Percentiles rank a stretch among this genome's conserved stretches.
Evolutionary conservation across 2,113 vertebrate genomes (phyloP).

Genomic region (Pseudorhombus dupliciocellatus): DNA sequence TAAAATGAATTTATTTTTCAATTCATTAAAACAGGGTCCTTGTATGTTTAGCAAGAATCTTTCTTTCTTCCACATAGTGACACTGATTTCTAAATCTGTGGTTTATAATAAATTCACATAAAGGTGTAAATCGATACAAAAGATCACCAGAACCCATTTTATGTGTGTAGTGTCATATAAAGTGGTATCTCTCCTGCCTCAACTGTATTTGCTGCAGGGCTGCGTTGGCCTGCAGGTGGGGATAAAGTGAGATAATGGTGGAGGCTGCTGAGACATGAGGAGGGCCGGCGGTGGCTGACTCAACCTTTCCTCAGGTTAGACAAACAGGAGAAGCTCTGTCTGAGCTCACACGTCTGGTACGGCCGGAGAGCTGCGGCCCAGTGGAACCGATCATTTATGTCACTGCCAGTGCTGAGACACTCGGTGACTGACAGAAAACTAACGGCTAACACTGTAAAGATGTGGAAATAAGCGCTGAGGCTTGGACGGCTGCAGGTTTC

Average conservation of each 20-base stretch:
- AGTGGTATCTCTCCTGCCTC: constrained; percentile 1
- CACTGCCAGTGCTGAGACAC: constrained; percentile 32
- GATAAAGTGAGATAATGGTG: constrained; percentile 62
- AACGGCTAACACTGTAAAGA: constrained; percentile 51
- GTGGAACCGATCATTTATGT: constrained; percentile 62
- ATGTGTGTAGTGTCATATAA: not conserved
- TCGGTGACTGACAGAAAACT: constrained; percentile 45
- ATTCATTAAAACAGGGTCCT: not conserved
- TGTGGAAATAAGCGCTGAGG: constrained; percentile 38
- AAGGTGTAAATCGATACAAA: not conserved
- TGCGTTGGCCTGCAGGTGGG: constrained; percentile 45
- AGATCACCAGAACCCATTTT: not conserved
- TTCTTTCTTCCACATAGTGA: not conserved
- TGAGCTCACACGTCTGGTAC: constrained; percentile 35
- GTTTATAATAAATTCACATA: not conserved
- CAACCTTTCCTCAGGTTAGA: constrained; percentile 65
- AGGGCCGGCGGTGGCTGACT: constrained; percentile 65
- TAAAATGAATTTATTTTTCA: not conserved
- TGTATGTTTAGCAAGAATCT: no score
- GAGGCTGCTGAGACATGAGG: constrained; percentile 54
- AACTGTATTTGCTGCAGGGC: constrained; percentile 14
- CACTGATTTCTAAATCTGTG: not conserved
- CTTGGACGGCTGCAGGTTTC: constrained; percentile 18
- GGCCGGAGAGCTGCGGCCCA: constrained; percentile 35
- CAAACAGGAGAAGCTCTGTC: constrained; percentile 71